Evolutionary conservation across 2,113 vertebrate species (phyloP).

Genomic region (Caranx ignobilis): DNA sequence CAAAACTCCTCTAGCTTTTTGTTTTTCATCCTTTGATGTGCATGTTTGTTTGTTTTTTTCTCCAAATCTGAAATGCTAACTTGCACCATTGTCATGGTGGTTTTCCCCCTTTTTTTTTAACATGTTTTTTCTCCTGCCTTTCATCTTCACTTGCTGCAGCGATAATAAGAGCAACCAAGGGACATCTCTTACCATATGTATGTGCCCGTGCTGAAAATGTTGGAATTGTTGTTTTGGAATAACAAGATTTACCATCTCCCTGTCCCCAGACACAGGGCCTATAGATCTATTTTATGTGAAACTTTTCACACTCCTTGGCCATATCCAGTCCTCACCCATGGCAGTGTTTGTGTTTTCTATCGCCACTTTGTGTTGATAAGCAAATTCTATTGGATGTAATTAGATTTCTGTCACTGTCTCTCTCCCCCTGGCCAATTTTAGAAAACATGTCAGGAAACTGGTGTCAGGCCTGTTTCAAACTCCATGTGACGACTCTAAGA

Average conservation of each 20-base stretch:
- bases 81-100: not conserved
- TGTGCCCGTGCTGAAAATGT: conserved; percentile 13
- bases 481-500: not conserved
- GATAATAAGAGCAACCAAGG: conserved; percentile 9
- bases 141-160: conserved; percentile 31
- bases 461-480: conserved; percentile 3
- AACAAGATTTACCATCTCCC: not conserved
- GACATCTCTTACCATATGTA: conserved; percentile 20
- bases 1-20: conserved; percentile 20
- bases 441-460: conserved; percentile 6
- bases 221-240: conserved; percentile 11
- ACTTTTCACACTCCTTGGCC: not conserved
- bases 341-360: conserved; percentile 7
- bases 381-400: conserved; percentile 40
- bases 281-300: conserved; percentile 20
- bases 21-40: conserved; percentile 27
- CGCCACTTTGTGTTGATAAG: conserved; percentile 31
- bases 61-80: conserved; percentile 31
- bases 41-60: conserved; percentile 3
- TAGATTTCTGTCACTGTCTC: conserved; percentile 38
- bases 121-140: conserved; percentile 13
- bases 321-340: not conserved
- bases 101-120: not conserved
- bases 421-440: conserved; percentile 13
- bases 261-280: conserved; percentile 4